Percentiles rank a stretch among this genome's conserved stretches.
phyloP scores from a whole-genome alignment of 2,113 vertebrate genomes.

The Anseranas semipalmata region DNA sequence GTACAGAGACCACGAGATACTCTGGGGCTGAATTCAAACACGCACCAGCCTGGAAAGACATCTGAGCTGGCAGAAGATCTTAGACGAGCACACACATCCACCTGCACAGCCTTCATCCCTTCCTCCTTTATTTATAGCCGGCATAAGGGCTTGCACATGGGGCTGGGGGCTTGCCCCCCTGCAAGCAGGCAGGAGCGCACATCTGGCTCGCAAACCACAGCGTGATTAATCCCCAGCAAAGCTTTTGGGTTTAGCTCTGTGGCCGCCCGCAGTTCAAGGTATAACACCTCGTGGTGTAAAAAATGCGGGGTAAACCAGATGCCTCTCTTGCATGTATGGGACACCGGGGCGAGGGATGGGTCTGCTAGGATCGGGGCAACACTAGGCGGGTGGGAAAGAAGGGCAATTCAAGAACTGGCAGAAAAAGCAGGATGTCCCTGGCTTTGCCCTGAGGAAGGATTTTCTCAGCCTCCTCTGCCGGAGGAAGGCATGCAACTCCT shows the following conservation, averaged over 20 bases:
- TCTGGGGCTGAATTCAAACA: background rate
- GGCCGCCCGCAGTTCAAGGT: background rate
- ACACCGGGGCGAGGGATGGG: fast-evolving
- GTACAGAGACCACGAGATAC: background rate
- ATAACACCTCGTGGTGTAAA: too few species aligned
- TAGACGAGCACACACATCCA: background rate
- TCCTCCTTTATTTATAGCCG: background rate
- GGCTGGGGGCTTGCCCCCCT: background rate
- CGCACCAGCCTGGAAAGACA: background rate
- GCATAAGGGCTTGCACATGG: background rate
- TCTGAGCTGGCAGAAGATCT: background rate
- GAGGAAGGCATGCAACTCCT: fast-evolving
- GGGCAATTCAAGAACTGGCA: background rate
- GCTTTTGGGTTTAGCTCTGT: background rate
- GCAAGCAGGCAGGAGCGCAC: background rate
- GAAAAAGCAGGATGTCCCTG: background rate
- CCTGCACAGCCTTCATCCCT: background rate
- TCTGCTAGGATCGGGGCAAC: background rate
- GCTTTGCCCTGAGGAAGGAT: background rate
- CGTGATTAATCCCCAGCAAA: background rate
- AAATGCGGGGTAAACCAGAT: background rate
- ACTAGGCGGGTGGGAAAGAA: background rate
- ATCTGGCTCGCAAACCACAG: background rate
- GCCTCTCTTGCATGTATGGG: fast-evolving
- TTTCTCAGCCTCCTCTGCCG: background rate